Conservation (phyloP, 2,888 invertebrate genomes). For the Caenorhabditis angaria region DNA sequence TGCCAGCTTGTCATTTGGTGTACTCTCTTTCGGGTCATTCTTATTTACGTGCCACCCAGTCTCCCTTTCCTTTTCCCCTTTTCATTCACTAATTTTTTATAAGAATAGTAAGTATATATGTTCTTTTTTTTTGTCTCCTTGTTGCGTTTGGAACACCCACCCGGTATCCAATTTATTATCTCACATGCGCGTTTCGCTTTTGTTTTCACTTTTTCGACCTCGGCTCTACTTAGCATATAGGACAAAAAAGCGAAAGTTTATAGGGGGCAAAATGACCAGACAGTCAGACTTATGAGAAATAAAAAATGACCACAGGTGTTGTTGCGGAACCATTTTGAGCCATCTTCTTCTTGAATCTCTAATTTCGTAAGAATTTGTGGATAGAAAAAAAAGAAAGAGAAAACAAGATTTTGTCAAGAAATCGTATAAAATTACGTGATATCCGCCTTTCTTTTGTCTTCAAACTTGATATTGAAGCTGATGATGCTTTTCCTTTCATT, state of each 20-base stretch:
- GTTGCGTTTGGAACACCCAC: neutral
- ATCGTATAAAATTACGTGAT: constrained; percentile 2
- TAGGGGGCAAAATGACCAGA: too few relatives aligned
- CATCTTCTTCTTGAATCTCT: too few relatives aligned
- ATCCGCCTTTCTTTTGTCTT: neutral
- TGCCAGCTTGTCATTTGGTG: constrained; percentile 4
- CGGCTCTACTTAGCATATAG: constrained; percentile 12
- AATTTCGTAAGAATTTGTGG: too few relatives aligned
- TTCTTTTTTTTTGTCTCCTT: neutral
- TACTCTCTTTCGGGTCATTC: neutral
- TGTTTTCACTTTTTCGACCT: constrained; percentile 21
- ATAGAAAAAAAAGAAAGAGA: too few relatives aligned
- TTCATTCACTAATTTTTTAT: neutral
- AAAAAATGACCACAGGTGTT: neutral
- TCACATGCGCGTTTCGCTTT: constrained; percentile 17
- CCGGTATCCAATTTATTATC: constrained; percentile 1
- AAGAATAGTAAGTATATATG: too few relatives aligned
- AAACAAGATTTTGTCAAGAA: neutral
- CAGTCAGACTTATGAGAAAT: too few relatives aligned
- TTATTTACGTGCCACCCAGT: constrained; percentile 4
- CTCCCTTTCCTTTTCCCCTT: neutral
- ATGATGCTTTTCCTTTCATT: constrained; percentile 2
- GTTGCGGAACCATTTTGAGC: too few relatives aligned
- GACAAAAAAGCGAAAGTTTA: constrained; percentile 9
- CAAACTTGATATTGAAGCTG: neutral